These are phyloP conservation scores for Fragum sueziense DNA, from an alignment of 2,888 invertebrate genomes.

Conservation along the genomic window DNA sequence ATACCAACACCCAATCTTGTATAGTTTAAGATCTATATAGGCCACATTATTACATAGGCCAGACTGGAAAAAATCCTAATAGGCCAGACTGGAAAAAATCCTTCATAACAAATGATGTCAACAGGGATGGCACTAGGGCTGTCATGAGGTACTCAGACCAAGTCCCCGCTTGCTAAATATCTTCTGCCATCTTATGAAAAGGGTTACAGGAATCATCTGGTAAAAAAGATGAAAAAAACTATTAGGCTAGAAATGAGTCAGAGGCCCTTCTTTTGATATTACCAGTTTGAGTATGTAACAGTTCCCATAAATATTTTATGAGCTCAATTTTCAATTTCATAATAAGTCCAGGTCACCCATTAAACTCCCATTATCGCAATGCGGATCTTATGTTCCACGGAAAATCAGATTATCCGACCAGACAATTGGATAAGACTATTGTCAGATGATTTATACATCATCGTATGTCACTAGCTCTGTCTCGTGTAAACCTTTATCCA, in stretches of 20 bases:
- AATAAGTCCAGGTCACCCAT: not conserved
- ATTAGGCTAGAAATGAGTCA: not conserved
- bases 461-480: not conserved
- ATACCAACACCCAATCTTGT: too few relatives aligned
- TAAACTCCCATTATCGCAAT: constrained; percentile 14
- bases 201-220: too few relatives aligned
- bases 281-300: not conserved
- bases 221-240: not conserved
- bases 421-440: constrained; percentile 13
- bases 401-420: not conserved
- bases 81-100: too few relatives aligned
- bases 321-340: not conserved
- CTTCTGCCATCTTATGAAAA: too few relatives aligned
- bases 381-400: not conserved
- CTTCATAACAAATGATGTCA: too few relatives aligned
- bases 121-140: too few relatives aligned
- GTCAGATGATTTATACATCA: constrained; percentile 10
- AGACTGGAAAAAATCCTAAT: too few relatives aligned
- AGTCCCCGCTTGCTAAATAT: too few relatives aligned
- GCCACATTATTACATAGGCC: too few relatives aligned
- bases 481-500: not conserved
- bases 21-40: too few relatives aligned
- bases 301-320: constrained; percentile 1
- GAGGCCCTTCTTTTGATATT: not conserved
- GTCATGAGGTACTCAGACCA: too few relatives aligned